These are phyloP conservation scores for Scolopax rusticola DNA, from an alignment of 2,797 vertebrate species.

Conservation along the genomic window DNA sequence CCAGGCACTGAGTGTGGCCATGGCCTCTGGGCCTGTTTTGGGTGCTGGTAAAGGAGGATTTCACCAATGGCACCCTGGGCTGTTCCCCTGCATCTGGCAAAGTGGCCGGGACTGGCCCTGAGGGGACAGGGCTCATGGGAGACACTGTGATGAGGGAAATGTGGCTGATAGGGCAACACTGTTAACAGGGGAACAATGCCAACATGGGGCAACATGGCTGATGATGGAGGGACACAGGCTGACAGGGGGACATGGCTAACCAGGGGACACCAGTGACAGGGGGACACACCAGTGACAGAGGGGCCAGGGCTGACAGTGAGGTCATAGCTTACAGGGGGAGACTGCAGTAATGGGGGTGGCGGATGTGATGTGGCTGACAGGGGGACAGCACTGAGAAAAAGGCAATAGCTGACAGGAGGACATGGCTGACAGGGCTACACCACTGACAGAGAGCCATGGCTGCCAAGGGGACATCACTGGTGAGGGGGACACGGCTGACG, in stretches of 20 bases:
- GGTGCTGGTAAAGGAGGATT: neutral
- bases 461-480: neutral
- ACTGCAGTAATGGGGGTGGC: neutral
- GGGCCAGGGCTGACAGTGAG: neutral
- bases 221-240: fast-evolving
- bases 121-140: neutral
- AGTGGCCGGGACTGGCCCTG: neutral
- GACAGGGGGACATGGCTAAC: too few species aligned
- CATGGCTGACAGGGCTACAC: too few species aligned
- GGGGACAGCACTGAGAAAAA: neutral
- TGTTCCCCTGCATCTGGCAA: fast-evolving
- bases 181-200: neutral
- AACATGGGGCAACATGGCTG: neutral
- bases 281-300: neutral
- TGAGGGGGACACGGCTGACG: neutral
- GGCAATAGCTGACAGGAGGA: too few species aligned
- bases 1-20: fast-evolving
- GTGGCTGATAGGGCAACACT: neutral
- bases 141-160: fast-evolving
- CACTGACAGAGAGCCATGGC: too few species aligned
- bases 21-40: fast-evolving
- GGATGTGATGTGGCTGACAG: neutral
- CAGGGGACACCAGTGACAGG: neutral
- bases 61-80: fast-evolving
- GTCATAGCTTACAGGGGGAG: too few species aligned